Evolutionary conservation across 2,797 vertebrate genomes (phyloP).

Genomic region (Hydrocynus forskahlii): DNA sequence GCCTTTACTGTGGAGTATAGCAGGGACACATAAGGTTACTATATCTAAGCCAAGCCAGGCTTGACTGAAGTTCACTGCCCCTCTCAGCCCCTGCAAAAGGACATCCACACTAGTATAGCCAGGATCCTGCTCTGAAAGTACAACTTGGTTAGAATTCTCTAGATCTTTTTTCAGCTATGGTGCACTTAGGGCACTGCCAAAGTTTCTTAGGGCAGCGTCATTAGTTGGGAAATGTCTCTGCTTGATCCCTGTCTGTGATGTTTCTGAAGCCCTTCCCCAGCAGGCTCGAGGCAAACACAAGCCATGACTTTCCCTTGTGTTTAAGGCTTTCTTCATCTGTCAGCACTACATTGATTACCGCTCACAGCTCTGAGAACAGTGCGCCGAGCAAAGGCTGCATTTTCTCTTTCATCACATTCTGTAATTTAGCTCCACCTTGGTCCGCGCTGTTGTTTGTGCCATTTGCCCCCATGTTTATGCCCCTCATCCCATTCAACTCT

Average conservation of each 20-base stretch:
- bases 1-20: constrained; percentile 8
- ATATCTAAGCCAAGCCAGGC: neutral
- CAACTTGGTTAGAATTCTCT: neutral
- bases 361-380: neutral
- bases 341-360: constrained; percentile 26
- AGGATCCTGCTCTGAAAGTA: neutral
- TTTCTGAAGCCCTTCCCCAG: neutral
- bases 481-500: neutral
- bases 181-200: neutral
- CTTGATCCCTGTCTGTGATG: constrained; percentile 34
- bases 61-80: neutral
- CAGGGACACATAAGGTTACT: constrained; percentile 2
- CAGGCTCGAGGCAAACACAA: constrained; percentile 23
- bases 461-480: neutral
- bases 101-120: neutral
- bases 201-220: constrained; percentile 30
- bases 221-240: constrained; percentile 38
- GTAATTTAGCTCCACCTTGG: neutral
- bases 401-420: constrained; percentile 25
- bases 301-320: constrained; percentile 16
- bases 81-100: too few species aligned
- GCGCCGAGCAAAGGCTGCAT: neutral
- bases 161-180: neutral
- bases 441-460: neutral
- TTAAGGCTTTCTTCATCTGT: constrained; percentile 26